Conservation (phyloP, 2,888 invertebrate genomes). For the Trissolcus brochymenae region DNA sequence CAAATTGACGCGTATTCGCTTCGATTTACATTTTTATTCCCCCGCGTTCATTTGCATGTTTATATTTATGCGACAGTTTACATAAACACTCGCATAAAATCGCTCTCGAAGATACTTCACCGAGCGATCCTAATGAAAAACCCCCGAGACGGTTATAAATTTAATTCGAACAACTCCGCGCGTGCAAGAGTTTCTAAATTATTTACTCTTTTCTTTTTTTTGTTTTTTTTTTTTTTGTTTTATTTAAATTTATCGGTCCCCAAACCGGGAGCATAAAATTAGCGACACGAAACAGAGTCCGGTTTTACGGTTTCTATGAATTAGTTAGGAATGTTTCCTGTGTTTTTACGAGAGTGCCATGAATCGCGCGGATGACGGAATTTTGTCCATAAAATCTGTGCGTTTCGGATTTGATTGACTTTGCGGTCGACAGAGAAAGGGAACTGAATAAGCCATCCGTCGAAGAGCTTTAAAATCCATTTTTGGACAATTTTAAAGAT, state of each 20-base stretch:
- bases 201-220: not conserved
- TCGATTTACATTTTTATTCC: too few species aligned
- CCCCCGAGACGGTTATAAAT: not conserved
- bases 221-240: not conserved
- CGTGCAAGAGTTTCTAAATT: conserved; percentile 6
- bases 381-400: conserved; percentile 13
- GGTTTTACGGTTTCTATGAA: conserved; percentile 29
- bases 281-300: conserved; percentile 11
- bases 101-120: too few species aligned
- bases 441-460: conserved; percentile 31
- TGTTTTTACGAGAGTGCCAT: not conserved
- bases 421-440: conserved; percentile 12
- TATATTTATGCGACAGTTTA: too few species aligned
- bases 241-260: conserved; percentile 7
- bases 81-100: too few species aligned
- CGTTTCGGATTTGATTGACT: conserved; percentile 24
- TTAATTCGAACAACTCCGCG: not conserved
- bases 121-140: too few species aligned
- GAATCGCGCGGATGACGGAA: not conserved
- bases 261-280: conserved; percentile 5
- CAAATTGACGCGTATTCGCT: not conserved
- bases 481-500: too few species aligned
- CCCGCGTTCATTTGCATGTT: too few species aligned
- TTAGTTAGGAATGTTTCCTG: conserved; percentile 11
- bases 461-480: too few species aligned